Base-by-base conservation (phyloP, 2,113 vertebrate genomes). In the Centropristis striata region DNA sequence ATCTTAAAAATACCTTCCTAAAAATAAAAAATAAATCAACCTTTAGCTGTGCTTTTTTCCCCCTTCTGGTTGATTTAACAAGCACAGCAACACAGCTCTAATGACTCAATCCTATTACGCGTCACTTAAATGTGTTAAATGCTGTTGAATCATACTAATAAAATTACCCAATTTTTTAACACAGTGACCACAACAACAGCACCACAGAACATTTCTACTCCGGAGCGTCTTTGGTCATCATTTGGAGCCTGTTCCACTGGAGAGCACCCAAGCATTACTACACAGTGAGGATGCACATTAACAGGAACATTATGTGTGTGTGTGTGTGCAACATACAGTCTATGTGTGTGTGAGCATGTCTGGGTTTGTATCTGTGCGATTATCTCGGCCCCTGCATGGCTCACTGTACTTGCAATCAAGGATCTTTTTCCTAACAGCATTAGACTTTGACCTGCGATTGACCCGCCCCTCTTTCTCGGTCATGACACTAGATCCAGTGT, bases 191-290 rank as follows among this genome's bases (percentile, higher is more conserved):
- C 86, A 90, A 83, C 78, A 86, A 72, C 77, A 53, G 78, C 71
- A 67, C 37, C 80, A 72, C 28, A 54, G 65, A 75, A 75, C 55
- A 50, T 80, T 80, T 82, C 72, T 72, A 25, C 70, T 78, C 76
- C 39, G 61, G 63, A 80, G 70, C 64, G n/a, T 78, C 86, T 90
- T 91, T 63, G 80, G 91, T 94, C 92, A 93, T 93, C 83, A 70
- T 75, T 92, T 94, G 92, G 89, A 89, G 42, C 57, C 21, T 20
- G 61, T 89, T 89, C 77, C 72, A 39, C 76, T 93, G 90, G 91
- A 92, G 32, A 37, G 47, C 57, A 68, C 59, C 92, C 92, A 93
- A 86, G 51, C 81, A 90, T 92, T 92, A 92, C 91, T 70, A 77
- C 86, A 82, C 83, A 86, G 81, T 50, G 78, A 91, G 58, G 71